These are phyloP conservation scores for Acropternis orthonyx DNA, from an alignment of 2,797 vertebrate genomes.

Conservation along the genomic window DNA sequence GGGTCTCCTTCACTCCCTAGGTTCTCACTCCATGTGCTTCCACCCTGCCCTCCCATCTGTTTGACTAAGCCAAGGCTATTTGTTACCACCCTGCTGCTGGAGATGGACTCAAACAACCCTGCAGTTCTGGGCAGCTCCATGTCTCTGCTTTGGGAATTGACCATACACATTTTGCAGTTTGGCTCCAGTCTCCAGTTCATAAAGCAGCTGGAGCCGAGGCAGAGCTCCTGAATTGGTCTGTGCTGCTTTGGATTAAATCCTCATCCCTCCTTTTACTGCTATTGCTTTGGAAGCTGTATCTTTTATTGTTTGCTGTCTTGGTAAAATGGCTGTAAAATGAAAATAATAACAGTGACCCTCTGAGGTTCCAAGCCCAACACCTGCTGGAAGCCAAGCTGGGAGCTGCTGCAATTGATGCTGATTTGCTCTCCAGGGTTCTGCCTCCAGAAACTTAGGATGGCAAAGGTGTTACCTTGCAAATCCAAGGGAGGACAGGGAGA, in stretches of 20 bases:
- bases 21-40: accelerated
- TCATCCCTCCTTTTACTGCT: not conserved
- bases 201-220: not conserved
- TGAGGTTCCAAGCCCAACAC: not conserved
- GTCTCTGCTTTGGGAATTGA: not conserved
- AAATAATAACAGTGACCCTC: too few species aligned
- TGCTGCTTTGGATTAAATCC: not conserved
- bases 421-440: not conserved
- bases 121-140: not conserved
- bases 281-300: not conserved
- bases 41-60: not conserved
- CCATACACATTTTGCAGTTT: accelerated
- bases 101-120: not conserved
- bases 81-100: not conserved
- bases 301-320: not conserved
- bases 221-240: not conserved
- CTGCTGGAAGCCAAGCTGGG: not conserved
- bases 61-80: accelerated
- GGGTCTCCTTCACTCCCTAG: accelerated
- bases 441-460: not conserved
- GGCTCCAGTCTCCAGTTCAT: not conserved
- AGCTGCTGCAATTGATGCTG: accelerated
- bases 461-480: not conserved
- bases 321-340: not conserved
- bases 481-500: not conserved